A percentile compares a stretch with the other conserved stretches of the same genome.
Evolutionary conservation across 2,113 vertebrate genomes (phyloP).

Genomic region (Chaetodon auriga): DNA sequence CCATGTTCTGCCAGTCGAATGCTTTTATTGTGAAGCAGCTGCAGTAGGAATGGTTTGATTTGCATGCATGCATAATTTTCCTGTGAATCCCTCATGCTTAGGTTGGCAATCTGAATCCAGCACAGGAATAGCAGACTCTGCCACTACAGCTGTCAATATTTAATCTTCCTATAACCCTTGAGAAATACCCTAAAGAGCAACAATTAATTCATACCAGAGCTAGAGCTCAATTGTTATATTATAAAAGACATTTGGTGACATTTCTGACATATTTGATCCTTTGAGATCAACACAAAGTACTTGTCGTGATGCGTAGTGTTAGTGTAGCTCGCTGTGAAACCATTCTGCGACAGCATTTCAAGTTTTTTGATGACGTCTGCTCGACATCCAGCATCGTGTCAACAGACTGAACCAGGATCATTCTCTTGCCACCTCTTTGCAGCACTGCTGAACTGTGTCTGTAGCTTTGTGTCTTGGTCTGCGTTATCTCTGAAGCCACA

Average conservation of each 20-base stretch:
- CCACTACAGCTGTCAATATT: neutral
- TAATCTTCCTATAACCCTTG: neutral
- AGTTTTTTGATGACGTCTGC: neutral
- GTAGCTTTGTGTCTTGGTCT: slow-evolving; percentile 27
- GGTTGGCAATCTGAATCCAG: neutral
- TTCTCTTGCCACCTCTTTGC: slow-evolving; percentile 7
- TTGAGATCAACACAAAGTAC: neutral
- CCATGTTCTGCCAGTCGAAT: neutral
- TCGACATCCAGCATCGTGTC: neutral
- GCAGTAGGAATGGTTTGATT: neutral
- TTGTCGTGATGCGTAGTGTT: neutral
- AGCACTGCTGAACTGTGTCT: slow-evolving; percentile 28
- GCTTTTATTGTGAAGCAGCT: neutral
- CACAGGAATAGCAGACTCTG: neutral
- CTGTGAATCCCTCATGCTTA: neutral
- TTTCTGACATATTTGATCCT: neutral
- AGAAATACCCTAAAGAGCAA: neutral
- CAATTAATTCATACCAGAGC: neutral
- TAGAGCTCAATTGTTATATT: neutral
- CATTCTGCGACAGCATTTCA: too few species aligned
- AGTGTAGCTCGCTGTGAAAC: neutral
- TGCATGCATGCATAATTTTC: neutral
- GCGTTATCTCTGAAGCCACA: slow-evolving; percentile 54
- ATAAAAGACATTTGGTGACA: neutral
- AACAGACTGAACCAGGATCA: neutral